Evolutionary conservation across 2,113 vertebrate species (phyloP).

Genomic region (Hemichromis elongatus): DNA sequence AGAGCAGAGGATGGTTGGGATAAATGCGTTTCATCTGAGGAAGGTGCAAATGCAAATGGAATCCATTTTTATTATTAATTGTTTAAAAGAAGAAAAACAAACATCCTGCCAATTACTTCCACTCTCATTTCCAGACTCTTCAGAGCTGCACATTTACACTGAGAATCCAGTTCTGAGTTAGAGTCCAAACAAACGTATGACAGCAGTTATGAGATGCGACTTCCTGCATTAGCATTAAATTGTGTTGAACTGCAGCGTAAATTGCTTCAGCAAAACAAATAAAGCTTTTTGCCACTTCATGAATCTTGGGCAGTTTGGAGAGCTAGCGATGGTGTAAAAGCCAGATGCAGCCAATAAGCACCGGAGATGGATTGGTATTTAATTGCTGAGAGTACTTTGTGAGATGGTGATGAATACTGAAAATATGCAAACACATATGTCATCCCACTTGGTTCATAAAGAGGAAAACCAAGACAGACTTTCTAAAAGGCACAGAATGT

Average conservation of each 20-base stretch:
- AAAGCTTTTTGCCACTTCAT: background rate
- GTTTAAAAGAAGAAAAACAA: background rate
- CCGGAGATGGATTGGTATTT: background rate
- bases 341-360: background rate
- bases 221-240: conserved; percentile 14
- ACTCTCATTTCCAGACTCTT: background rate
- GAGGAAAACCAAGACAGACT: background rate
- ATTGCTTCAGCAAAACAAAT: conserved; percentile 35
- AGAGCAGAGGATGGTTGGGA: background rate
- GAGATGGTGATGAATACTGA: background rate
- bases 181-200: conserved; percentile 10
- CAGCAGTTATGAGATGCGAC: background rate
- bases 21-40: background rate
- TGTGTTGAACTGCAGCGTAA: conserved; percentile 20
- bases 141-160: background rate
- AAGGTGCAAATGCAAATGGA: background rate
- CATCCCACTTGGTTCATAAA: background rate
- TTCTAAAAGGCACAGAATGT: background rate
- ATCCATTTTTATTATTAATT: background rate
- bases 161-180: conserved; percentile 7
- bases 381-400: background rate
- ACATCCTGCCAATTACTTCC: background rate
- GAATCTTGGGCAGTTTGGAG: background rate
- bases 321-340: background rate
- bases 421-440: background rate